These are phyloP conservation scores for Neodiprion pinetum DNA, from an alignment of 1,140 invertebrate genomes.

Conservation along the genomic window DNA sequence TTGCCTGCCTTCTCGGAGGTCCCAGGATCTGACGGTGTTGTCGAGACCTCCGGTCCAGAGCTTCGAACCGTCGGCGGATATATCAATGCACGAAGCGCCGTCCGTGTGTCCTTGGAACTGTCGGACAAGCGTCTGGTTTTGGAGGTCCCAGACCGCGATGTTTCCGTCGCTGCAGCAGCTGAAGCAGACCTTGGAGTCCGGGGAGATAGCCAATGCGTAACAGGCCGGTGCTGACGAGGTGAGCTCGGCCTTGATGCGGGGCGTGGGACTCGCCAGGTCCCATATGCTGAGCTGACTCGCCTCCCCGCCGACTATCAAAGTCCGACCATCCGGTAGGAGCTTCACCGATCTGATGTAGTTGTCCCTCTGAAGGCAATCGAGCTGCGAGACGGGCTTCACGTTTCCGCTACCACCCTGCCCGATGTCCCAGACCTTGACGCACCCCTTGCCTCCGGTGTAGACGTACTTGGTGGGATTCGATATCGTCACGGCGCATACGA, in stretches of 20 bases:
- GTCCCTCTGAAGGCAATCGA: constrained; percentile 86
- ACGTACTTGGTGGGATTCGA: constrained; percentile 84
- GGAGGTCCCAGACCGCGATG: constrained; percentile 96
- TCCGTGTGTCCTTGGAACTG: constrained; percentile 95
- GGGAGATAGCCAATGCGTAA: constrained; percentile 89
- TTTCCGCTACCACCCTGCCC: constrained; percentile 69
- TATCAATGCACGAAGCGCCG: constrained; percentile 96
- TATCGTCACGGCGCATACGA: constrained; percentile 88
- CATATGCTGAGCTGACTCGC: constrained; percentile 89
- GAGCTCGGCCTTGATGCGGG: constrained; percentile 90
- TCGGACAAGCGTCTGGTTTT: constrained; percentile 90
- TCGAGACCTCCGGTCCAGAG: constrained; percentile 97
- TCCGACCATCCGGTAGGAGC: constrained; percentile 87
- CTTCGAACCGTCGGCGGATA: constrained; percentile 92
- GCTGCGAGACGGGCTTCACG: constrained; percentile 79
- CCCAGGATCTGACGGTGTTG: constrained; percentile 95
- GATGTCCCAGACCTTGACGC: constrained; percentile 88
- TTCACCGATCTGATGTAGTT: constrained; percentile 94
- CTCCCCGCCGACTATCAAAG: constrained; percentile 92
- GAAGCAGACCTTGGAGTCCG: constrained; percentile 94
- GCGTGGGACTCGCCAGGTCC: constrained; percentile 86
- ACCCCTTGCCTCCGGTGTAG: constrained; percentile 90
- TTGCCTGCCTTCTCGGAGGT: constrained; percentile 87
- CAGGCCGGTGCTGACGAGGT: constrained; percentile 93
- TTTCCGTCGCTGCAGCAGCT: constrained; percentile 97